Evolutionary conservation across 2,113 vertebrate species (phyloP).

Genomic region (Hemibagrus wyckioides): DNA sequence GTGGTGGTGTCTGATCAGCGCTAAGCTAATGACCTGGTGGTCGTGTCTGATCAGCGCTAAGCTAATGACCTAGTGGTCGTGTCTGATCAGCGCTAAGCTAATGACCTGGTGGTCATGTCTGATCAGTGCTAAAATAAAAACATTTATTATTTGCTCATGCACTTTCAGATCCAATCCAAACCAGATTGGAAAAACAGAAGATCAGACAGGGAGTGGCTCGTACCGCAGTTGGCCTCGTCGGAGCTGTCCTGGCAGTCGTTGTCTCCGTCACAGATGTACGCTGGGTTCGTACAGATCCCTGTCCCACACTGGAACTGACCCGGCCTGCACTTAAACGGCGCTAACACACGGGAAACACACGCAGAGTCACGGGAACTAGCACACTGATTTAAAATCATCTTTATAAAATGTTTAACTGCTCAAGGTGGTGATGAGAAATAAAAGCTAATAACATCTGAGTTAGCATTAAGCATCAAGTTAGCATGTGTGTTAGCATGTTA

Average conservation of each 20-base stretch:
- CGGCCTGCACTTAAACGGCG: conserved; percentile 91
- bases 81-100: no score
- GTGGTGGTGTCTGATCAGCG: no score
- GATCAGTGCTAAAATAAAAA: not conserved
- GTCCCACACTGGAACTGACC: conserved; percentile 97
- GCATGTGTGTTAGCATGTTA: not conserved
- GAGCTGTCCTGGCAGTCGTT: conserved; percentile 97
- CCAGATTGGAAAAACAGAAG: not conserved
- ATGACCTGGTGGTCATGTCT: not conserved
- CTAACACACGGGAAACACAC: conserved; percentile 61
- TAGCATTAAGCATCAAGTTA: not conserved
- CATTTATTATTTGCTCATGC: not conserved
- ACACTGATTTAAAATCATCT: not conserved
- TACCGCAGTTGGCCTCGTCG: conserved; percentile 94
- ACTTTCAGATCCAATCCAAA: not conserved
- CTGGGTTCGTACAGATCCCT: conserved; percentile 96
- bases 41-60: no score
- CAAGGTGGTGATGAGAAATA: not conserved
- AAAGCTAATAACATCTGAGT: not conserved
- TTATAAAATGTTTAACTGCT: not conserved
- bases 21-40: no score
- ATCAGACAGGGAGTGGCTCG: not conserved
- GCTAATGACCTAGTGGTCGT: no score
- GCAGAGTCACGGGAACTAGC: not conserved
- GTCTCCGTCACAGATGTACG: conserved; percentile 97